Evolutionary conservation across 1,140 invertebrate genomes (phyloP), one percentile per base, ranked within the genome.

Genomic region (Muscidifurax raptorellus): DNA sequence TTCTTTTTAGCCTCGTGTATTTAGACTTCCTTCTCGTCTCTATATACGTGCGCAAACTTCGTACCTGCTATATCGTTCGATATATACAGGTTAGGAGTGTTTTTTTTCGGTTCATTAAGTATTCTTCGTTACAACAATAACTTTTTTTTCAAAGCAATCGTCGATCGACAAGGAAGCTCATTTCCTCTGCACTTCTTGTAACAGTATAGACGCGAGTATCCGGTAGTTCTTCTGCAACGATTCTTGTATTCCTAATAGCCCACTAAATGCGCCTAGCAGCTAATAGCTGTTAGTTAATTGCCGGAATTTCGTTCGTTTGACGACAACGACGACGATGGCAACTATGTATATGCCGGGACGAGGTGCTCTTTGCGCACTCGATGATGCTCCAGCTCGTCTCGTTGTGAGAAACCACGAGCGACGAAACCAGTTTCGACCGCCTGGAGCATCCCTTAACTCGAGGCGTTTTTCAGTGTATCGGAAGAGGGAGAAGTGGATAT

Each of bases 221-320:
- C 47, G 18, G 13, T 52, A 13, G 47, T 88, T 91, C 90, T 89
- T 90, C 88, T 88, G 86, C 89, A 87, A 87, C 88, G 88, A 89
- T 88, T 90, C 88, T 87, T 87, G 89, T 86, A 90, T 89, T 89
- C 87, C 90, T 90, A 91, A 90, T 90, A 87, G 89, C 89, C 81
- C 89, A 87, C 87, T 88, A 89, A 91, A 89, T 88, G 90, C n/a
- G n/a, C 87, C 87, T 88, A 88, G 87, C 87, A 89, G 88, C 87
- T 91, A 92, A 89, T 92, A 90, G 89, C 88, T 89, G 87, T 85
- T 86, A 85, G 86, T 85, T 90, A 91, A 92, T 92, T 92, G 90
- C 89, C 89, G 86, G 87, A 91, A 91, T 88, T 90, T 91, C 88
- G 89, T 90, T 90, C 87, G 81, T 87, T 86, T 85, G 86, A 87